Conservation (phyloP, 2,113 vertebrate species). For the Alaudala cheleensis region DNA sequence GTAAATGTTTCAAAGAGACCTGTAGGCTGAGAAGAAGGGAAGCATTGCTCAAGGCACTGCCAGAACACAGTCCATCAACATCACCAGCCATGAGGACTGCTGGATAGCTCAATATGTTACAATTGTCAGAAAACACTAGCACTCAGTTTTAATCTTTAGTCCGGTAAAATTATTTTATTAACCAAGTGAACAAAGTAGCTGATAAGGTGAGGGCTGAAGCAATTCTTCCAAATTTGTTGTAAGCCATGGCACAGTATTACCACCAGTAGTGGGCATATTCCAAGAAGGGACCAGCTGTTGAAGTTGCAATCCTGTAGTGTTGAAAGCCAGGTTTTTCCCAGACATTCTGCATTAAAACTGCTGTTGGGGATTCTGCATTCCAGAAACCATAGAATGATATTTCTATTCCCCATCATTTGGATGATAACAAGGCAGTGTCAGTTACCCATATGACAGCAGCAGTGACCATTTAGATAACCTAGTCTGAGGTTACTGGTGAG, state of each 20-base stretch:
- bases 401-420: neutral
- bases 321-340: neutral
- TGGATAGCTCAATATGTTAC: neutral
- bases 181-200: neutral
- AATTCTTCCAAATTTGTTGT: neutral
- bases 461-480: neutral
- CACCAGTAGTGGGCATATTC: neutral
- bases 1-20: accelerated
- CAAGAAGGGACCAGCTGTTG: neutral
- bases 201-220: neutral
- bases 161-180: neutral
- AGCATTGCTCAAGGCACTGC: neutral
- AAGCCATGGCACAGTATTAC: neutral
- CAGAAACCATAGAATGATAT: accelerated
- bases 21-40: accelerated
- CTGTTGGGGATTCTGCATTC: neutral
- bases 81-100: neutral
- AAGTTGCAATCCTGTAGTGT: neutral
- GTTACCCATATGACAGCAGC: neutral
- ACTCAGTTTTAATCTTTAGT: neutral
- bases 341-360: neutral
- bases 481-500: neutral
- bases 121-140: neutral
- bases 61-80: neutral
- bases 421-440: neutral